Conservation (phyloP, 1,140 invertebrate species). For the Lasioglossum baleicum region DNA sequence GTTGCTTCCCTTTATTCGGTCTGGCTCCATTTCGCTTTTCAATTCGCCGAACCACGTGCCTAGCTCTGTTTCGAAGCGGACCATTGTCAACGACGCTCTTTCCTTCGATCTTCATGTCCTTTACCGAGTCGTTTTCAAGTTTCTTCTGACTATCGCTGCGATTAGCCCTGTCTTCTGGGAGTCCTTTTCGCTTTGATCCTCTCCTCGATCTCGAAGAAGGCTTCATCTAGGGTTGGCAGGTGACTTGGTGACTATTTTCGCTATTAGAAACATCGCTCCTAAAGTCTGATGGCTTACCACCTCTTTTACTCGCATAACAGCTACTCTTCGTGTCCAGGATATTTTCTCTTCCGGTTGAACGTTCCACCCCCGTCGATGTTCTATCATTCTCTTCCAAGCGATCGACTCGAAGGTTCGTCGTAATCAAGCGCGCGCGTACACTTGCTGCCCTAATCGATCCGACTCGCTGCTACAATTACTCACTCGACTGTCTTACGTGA, state of each 20-base stretch:
- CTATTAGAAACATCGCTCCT: not conserved
- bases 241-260: no score
- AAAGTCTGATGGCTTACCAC: not conserved
- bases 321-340: not conserved
- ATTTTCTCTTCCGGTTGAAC: slow-evolving; percentile 20
- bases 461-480: slow-evolving; percentile 49
- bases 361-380: slow-evolving; percentile 15
- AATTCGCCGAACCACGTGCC: not conserved
- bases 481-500: slow-evolving; percentile 44
- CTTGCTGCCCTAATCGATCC: slow-evolving; percentile 49
- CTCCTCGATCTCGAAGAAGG: no score
- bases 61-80: slow-evolving; percentile 5
- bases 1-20: not conserved
- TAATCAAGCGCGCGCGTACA: slow-evolving; percentile 56
- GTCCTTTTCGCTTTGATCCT: no score
- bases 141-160: not conserved
- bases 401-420: slow-evolving; percentile 47
- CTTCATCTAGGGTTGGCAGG: no score
- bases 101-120: not conserved
- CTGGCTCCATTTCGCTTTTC: not conserved
- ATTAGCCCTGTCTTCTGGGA: no score
- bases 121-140: not conserved
- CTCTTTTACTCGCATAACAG: not conserved
- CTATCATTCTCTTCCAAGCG: slow-evolving; percentile 53
- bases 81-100: not conserved